phyloP scores from a whole-genome alignment of 2,797 vertebrate species.

The Coilia nasus region DNA sequence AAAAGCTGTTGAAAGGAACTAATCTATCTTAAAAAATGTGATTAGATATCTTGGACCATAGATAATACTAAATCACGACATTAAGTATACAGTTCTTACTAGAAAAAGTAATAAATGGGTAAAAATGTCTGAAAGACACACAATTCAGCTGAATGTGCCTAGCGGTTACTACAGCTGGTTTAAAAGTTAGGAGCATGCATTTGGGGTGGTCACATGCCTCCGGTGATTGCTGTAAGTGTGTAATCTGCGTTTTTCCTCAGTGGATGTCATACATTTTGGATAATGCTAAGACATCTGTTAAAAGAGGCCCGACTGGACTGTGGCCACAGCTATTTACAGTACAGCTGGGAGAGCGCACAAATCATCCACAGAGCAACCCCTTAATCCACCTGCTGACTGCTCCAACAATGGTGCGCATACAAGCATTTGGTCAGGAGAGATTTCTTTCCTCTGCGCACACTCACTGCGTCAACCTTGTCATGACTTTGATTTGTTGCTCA shows the following conservation, averaged over 20 bases:
- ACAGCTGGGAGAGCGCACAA: neutral
- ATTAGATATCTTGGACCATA: neutral
- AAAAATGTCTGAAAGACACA: neutral
- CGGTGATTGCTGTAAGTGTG: neutral
- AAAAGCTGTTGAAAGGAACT: neutral
- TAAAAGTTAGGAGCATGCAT: neutral
- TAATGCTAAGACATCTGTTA: conserved; percentile 19
- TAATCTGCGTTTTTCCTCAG: neutral
- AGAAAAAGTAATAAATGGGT: neutral
- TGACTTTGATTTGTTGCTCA: conserved; percentile 23
- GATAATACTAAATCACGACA: neutral
- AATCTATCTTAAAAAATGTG: neutral
- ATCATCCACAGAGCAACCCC: neutral
- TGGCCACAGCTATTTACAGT: conserved; percentile 11
- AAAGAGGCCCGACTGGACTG: neutral
- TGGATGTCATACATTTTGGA: conserved; percentile 9
- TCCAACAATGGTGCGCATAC: neutral
- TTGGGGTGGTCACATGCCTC: neutral
- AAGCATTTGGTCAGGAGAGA: neutral
- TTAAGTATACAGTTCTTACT: neutral
- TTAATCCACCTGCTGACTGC: neutral
- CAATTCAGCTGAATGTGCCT: neutral
- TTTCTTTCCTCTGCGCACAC: neutral
- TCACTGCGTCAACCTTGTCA: neutral
- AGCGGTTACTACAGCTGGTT: neutral